These are phyloP conservation scores for Oceanodroma tethys DNA, from an alignment of 2,113 vertebrate species.

Conservation along the genomic window DNA sequence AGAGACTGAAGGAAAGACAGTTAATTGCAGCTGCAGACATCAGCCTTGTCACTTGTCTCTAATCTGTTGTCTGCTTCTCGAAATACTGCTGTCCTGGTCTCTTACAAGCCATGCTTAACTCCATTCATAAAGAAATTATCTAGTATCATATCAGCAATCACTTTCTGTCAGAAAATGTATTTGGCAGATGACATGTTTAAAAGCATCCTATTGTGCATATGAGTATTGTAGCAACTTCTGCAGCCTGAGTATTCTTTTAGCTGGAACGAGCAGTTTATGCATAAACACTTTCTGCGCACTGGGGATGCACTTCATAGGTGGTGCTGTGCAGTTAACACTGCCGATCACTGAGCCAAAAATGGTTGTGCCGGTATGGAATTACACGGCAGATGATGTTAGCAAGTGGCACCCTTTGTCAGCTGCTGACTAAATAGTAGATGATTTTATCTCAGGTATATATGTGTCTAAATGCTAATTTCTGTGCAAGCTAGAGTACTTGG, in stretches of 20 bases:
- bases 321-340: neutral
- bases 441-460: neutral
- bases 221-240: neutral
- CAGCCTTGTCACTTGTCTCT: slow-evolving; percentile 61
- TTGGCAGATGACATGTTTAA: slow-evolving; percentile 26
- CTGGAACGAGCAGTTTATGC: neutral
- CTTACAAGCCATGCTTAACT: slow-evolving; percentile 1
- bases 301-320: neutral
- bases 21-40: slow-evolving; percentile 57
- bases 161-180: slow-evolving; percentile 19
- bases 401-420: neutral
- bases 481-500: neutral
- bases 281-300: neutral
- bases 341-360: neutral
- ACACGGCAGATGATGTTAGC: neutral
- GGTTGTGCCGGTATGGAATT: neutral
- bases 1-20: slow-evolving; percentile 43
- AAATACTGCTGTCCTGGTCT: neutral
- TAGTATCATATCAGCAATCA: slow-evolving; percentile 51
- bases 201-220: neutral
- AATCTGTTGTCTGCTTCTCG: slow-evolving; percentile 23
- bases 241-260: neutral
- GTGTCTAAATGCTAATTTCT: neutral
- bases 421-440: neutral
- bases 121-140: slow-evolving; percentile 59